Base-by-base conservation (phyloP, 2,888 invertebrate genomes). In the Lepidonotus clava region DNA sequence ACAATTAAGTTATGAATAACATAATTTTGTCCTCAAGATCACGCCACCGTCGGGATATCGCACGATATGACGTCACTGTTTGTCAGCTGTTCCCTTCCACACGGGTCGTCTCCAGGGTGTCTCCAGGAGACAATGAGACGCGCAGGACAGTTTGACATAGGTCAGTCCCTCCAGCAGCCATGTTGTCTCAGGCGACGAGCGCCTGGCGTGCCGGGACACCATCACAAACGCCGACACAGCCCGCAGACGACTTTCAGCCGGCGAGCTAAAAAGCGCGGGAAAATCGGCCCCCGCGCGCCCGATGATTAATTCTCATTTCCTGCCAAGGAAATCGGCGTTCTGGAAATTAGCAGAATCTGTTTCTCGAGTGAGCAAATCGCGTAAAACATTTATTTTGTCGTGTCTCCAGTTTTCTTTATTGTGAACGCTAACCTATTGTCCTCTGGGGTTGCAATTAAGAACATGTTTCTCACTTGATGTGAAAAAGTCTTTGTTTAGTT, bases 71-170 rank as follows among this genome's bases (percentile, higher is more conserved):
- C 61, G 61, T 61, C 61, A 61, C 28, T 28, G 24, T 11, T 18
- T 71, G 38, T 18, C 71, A 71, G 71, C 71, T 71, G 71, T 71
- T 38, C 18, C 21, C 4, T 11, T 71, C 71, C 71, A 21, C 71
- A 71, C 18, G 71, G 21, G 18, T 11, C 61, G 61, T 32, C 24
- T 53, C 28, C 61, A 28, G 61, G 61, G 61, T 28, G 61, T 61
- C 61, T 61, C 36, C 14, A 71, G 71, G 71, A 71, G 71, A 71
- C 71, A 71, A 34, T 36, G 71, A 71, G 38, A n/a, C 71, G n/a
- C 38, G 8, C 36, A 71, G 71, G 71, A 34, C 34, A 11, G 71
- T n/a, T 71, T 71, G 71, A 71, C 71, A 71, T 71, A 71, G 71
- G 71, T 71, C 71, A 71, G 36, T 71, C 71, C 71, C 18, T 34